phyloP scores from a whole-genome alignment of 2,113 vertebrate species.

The Indicator indicator region DNA sequence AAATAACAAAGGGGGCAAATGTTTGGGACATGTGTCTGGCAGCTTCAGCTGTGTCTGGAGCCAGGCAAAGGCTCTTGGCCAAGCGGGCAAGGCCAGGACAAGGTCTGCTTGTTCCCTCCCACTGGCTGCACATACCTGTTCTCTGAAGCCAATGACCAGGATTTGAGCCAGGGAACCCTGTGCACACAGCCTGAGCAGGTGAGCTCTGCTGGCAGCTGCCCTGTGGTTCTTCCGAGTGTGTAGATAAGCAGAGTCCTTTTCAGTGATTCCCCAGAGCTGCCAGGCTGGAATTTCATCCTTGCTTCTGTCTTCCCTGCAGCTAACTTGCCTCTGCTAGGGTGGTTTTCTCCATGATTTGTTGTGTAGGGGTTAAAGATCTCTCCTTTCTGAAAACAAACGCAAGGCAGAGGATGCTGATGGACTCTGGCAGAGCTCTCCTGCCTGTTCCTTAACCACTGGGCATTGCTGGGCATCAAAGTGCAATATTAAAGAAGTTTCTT shows the following conservation, averaged over 20 bases:
- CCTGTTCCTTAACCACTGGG: neutral
- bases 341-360: neutral
- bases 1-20: conserved; percentile 35
- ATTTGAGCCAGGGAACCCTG: neutral
- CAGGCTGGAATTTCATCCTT: neutral
- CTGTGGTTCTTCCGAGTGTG: neutral
- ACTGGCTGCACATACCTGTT: too few relatives aligned
- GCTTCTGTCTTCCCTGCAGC: neutral
- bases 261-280: neutral
- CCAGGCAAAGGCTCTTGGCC: neutral
- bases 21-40: neutral
- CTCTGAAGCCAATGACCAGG: neutral
- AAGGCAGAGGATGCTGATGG: neutral
- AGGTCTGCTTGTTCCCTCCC: neutral
- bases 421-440: neutral
- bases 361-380: neutral
- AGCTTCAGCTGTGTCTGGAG: neutral
- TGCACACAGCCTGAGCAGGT: neutral
- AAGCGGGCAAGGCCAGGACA: neutral
- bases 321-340: neutral
- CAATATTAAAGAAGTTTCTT: neutral
- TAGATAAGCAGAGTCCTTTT: neutral
- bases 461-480: neutral
- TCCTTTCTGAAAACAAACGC: neutral
- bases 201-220: neutral